Conservation (phyloP, 2,113 vertebrate genomes). For the Hippocampus barbouri region DNA sequence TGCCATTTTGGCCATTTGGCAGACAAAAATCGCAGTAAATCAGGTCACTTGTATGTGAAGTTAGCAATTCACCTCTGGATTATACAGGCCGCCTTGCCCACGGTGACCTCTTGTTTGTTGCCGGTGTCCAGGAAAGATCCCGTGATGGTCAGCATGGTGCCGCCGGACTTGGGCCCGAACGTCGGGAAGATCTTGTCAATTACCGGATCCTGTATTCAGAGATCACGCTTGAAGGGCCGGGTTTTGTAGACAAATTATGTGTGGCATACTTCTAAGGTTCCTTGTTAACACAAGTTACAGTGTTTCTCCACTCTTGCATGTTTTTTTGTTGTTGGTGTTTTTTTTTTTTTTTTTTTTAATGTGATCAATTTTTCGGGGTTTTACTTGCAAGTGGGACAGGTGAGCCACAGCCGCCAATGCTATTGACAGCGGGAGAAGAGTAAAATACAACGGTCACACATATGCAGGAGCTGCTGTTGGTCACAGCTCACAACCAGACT, state of each 20-base stretch:
- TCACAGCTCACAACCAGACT: too few species aligned
- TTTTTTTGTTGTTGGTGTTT: too few species aligned
- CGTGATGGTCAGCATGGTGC: constrained; percentile 84
- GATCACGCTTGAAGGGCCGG: neutral
- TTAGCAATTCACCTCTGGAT: constrained; percentile 80
- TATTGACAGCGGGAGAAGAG: too few species aligned
- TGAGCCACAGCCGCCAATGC: too few species aligned
- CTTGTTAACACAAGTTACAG: too few species aligned
- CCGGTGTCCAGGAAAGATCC: constrained; percentile 85
- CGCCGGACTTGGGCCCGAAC: constrained; percentile 88
- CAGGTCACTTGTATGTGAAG: neutral
- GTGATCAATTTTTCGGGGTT: too few species aligned
- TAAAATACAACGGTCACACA: too few species aligned
- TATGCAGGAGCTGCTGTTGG: too few species aligned
- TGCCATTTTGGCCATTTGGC: neutral
- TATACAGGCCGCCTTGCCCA: constrained; percentile 80
- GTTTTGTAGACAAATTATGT: neutral
- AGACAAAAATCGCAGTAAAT: neutral
- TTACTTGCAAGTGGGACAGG: too few species aligned
- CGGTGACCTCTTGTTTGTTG: constrained; percentile 78
- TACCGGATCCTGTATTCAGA: constrained; percentile 76
- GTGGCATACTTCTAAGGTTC: too few species aligned
- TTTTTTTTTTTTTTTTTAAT: too few species aligned
- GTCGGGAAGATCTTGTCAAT: constrained; percentile 85
- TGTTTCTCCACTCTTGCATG: too few species aligned